Conservation (phyloP, 1,140 invertebrate species). For the Procambarus virginalis region DNA sequence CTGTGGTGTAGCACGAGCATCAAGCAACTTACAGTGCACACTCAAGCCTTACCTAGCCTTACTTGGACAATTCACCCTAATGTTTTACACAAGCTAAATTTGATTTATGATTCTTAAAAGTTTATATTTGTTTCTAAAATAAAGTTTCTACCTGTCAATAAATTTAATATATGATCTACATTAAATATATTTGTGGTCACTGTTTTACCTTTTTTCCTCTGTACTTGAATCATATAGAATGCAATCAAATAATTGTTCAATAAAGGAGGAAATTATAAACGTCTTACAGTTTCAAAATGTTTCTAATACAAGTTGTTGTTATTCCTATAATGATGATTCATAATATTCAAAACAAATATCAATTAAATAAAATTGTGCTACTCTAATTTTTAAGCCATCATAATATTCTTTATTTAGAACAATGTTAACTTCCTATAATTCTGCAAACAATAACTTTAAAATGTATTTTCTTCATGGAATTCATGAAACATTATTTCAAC, state of each 20-base stretch:
- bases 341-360: no score
- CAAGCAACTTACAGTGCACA: constrained; percentile 59
- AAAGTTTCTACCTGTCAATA: not conserved
- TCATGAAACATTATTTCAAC: no score
- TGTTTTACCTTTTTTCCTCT: not conserved
- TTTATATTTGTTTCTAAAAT: not conserved
- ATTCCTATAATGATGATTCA: no score
- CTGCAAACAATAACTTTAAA: no score
- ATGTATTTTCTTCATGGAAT: no score
- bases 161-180: not conserved
- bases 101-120: not conserved
- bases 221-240: not conserved
- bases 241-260: not conserved
- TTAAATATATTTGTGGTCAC: not conserved
- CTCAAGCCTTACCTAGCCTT: constrained; percentile 45
- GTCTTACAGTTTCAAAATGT: no score
- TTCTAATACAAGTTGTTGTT: no score
- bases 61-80: constrained; percentile 2
- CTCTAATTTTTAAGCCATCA: no score
- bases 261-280: no score
- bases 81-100: not conserved
- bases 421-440: no score
- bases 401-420: no score
- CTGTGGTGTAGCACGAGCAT: constrained; percentile 34
- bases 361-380: no score